These are phyloP conservation scores for Keiferia lycopersicella DNA, from an alignment of 2,888 invertebrate genomes.

Conservation along the genomic window DNA sequence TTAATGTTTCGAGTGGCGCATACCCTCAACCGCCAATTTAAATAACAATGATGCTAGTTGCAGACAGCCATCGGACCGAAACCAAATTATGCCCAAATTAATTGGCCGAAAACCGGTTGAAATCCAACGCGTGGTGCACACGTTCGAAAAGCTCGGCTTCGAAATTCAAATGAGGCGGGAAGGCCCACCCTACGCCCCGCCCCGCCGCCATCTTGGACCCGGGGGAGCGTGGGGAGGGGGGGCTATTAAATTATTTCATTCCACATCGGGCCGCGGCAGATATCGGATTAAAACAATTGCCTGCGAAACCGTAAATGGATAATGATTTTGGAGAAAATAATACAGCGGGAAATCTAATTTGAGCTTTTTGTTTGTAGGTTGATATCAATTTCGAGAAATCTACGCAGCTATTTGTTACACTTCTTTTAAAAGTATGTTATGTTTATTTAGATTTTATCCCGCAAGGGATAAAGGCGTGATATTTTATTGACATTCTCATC, in stretches of 20 bases:
- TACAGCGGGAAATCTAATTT: constrained; percentile 66
- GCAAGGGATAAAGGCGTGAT: no score
- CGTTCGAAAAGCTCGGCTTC: constrained; percentile 76
- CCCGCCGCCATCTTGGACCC: constrained; percentile 78
- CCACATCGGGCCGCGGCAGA: constrained; percentile 74
- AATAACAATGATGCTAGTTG: constrained; percentile 64
- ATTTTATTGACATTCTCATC: no score
- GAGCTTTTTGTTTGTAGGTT: constrained; percentile 35
- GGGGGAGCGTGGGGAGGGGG: constrained; percentile 65
- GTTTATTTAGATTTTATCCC: no score
- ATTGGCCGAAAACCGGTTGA: constrained; percentile 77
- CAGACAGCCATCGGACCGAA: constrained; percentile 47
- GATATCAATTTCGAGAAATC: background rate
- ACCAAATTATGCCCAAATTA: constrained; percentile 76
- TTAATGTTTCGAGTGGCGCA: constrained; percentile 17
- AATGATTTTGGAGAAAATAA: constrained; percentile 79
- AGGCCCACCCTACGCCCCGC: constrained; percentile 75
- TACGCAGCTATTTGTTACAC: background rate
- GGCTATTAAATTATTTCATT: constrained; percentile 81
- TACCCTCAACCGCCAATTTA: constrained; percentile 52
- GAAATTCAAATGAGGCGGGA: constrained; percentile 80
- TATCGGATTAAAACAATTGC: constrained; percentile 81
- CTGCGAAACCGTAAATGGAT: constrained; percentile 78
- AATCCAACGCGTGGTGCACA: constrained; percentile 59
- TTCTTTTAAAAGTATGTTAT: no score